Conservation (phyloP, 2,888 invertebrate species). For the Bellardia bayeri region DNA sequence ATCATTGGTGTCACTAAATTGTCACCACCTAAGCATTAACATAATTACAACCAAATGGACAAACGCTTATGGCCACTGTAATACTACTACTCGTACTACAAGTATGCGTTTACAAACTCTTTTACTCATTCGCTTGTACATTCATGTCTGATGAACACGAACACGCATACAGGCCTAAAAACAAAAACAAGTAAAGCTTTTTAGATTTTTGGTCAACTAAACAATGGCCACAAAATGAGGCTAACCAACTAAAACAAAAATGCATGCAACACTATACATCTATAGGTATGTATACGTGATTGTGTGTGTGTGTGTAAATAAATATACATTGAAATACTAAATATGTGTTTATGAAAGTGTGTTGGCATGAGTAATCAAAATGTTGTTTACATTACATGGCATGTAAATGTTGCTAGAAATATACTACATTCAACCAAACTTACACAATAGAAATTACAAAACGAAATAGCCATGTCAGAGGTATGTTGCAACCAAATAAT, state of each 20-base stretch:
- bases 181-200: conserved; percentile 71
- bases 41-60: conserved; percentile 76
- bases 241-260: conserved; percentile 71
- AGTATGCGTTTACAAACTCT: not conserved
- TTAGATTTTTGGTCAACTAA: conserved; percentile 73
- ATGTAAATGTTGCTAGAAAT: conserved; percentile 61
- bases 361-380: conserved; percentile 59
- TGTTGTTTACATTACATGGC: conserved; percentile 67
- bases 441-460: not conserved
- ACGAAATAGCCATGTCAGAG: conserved; percentile 26
- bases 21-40: conserved; percentile 80
- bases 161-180: conserved; percentile 29
- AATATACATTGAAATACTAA: conserved; percentile 2
- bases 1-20: conserved; percentile 75
- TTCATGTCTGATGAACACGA: too few relatives aligned
- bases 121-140: not conserved
- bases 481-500: conserved; percentile 59
- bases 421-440: conserved; percentile 8
- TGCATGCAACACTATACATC: conserved; percentile 38
- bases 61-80: conserved; percentile 57
- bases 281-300: not conserved
- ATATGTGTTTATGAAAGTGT: conserved; percentile 40
- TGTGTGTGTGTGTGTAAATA: conserved; percentile 15
- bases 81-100: not conserved
- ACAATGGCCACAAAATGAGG: conserved; percentile 73